Base-by-base conservation (phyloP, 2,113 vertebrate species). In the Cyprinodon brontotheroides region DNA sequence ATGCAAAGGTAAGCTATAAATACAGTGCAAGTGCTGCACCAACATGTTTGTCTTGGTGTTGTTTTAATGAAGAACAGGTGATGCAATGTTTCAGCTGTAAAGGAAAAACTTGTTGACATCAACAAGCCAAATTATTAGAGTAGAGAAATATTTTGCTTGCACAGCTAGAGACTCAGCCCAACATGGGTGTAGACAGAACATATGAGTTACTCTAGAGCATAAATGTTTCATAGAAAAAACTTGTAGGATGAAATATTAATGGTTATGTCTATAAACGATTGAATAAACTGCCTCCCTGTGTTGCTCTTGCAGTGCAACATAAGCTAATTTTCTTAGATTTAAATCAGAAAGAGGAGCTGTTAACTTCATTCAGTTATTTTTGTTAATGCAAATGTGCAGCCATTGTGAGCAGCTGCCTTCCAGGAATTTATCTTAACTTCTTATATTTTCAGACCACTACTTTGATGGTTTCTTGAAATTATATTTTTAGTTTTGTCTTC, bases 211-310 rank as follows among this genome's bases (percentile, higher is more conserved):
- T 20, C 20, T 57, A 10, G 50, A 57, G 17, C 17, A 57, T 57
- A 9, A 57, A 57, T 57, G 50, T 57, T 57, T 57, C 8, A 37
- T 61, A 53, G 74, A n/a, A 78, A 71, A 50, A 80, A 84, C 70
- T 68, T 86, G 29, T 17, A 62, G 0, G 63, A 29, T 5, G 0
- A 53, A 78, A 47, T 62, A 64, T 39, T 50, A 2, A 48, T 65
- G 36, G 48, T 50, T 29, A 8, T 6, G 13, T 29, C 47, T 17
- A 15, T 72, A 74, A 48, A 5, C 2, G 40, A 38, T 67, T 53
- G 69, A 29, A 71, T 61, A 15, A 4, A 39, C 15, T 38, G 11
- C 47, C 50, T 79, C 47, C 15, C 38, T 12, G 3, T 70, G 50
- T 50, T 40, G 10, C 39, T 72, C 2, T 15, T 57, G 22, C 20